Conservation (phyloP, 2,888 invertebrate species). For the Drosophila gaucha region DNA sequence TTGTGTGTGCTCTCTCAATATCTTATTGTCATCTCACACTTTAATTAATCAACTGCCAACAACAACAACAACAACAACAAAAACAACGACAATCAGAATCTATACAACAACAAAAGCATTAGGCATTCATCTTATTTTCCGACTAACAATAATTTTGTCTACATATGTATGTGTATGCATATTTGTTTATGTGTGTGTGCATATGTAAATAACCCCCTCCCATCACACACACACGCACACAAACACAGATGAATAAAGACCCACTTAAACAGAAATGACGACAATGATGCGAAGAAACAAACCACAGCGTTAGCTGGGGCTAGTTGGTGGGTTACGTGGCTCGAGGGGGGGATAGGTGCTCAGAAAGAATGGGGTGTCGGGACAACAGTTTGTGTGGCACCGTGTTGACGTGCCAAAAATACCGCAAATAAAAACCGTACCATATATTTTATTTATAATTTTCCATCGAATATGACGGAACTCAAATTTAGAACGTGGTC, state of each 20-base stretch:
- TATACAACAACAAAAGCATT: conserved; percentile 21
- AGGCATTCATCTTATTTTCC: conserved; percentile 37
- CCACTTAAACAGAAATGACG: conserved; percentile 57
- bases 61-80: conserved; percentile 28
- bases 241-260: conserved; percentile 31
- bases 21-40: conserved; percentile 53
- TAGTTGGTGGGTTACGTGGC: too few species aligned
- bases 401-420: conserved; percentile 58
- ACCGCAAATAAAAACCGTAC: conserved; percentile 51
- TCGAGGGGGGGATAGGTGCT: too few species aligned
- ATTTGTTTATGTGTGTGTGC: conserved; percentile 1
- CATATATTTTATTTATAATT: conserved; percentile 51
- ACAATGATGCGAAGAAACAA: conserved; percentile 45
- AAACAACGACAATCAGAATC: conserved; percentile 3
- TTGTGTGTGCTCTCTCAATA: conserved; percentile 24
- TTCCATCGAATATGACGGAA: conserved; percentile 61
- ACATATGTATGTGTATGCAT: conserved; percentile 18
- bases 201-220: conserved; percentile 9
- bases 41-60: conserved; percentile 57
- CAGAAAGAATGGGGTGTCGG: not conserved
- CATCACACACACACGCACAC: conserved; percentile 12
- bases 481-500: conserved; percentile 48
- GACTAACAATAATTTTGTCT: conserved; percentile 31
- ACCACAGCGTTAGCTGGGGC: conserved; percentile 4
- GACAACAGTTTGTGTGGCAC: conserved; percentile 6